Evolutionary conservation across 2,797 vertebrate genomes (phyloP).

Genomic region (Austrolebias charrua): DNA sequence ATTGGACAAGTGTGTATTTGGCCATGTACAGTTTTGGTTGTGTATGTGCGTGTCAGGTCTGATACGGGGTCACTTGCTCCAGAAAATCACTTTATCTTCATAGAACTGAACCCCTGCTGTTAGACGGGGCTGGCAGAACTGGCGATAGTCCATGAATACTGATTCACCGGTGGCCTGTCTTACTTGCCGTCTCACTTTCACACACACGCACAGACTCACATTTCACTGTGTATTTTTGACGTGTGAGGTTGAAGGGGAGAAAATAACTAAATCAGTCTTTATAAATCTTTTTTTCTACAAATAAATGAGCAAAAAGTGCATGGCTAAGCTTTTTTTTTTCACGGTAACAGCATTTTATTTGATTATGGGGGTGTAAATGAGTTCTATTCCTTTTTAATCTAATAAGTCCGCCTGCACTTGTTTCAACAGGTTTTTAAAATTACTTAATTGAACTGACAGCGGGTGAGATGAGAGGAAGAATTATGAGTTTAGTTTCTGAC

Average conservation of each 20-base stretch:
- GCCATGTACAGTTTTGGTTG: neutral
- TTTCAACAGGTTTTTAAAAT: constrained; percentile 72
- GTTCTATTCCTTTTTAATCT: constrained; percentile 68
- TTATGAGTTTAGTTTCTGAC: constrained; percentile 41
- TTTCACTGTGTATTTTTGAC: constrained; percentile 31
- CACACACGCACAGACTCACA: constrained; percentile 9
- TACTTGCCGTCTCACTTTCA: neutral
- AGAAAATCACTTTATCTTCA: constrained; percentile 71
- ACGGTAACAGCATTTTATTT: constrained; percentile 56
- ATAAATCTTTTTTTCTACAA: constrained; percentile 58
- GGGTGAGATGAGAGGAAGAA: constrained; percentile 49
- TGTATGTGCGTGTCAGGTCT: constrained; percentile 49
- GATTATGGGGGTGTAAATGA: constrained; percentile 69
- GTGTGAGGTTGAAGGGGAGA: constrained; percentile 39
- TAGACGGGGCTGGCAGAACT: constrained; percentile 50
- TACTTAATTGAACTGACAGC: constrained; percentile 65
- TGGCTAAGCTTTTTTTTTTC: constrained; percentile 44
- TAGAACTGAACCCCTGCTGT: constrained; percentile 57
- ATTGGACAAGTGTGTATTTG: constrained; percentile 23
- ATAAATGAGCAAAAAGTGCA: constrained; percentile 61
- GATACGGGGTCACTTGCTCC: constrained; percentile 53
- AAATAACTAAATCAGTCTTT: constrained; percentile 60
- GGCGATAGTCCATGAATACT: constrained; percentile 65
- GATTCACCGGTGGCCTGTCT: constrained; percentile 45
- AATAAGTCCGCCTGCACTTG: constrained; percentile 65